Conservation (phyloP, 2,797 vertebrate species). For the Eupleurogrammus muticus region DNA sequence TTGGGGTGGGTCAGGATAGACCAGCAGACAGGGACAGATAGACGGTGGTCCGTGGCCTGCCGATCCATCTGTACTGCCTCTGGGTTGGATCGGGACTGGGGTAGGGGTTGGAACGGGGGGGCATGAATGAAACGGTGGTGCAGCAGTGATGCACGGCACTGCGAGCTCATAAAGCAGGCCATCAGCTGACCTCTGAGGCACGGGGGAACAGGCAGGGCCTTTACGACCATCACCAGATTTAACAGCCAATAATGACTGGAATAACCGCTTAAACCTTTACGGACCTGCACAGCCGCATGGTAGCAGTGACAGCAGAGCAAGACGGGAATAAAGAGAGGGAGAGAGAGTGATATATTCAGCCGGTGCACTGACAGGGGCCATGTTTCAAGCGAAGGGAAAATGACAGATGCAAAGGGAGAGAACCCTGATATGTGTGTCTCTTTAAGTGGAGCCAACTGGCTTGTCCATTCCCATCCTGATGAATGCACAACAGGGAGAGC, state of each 20-base stretch:
- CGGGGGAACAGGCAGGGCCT: constrained; percentile 84
- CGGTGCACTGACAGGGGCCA: constrained; percentile 73
- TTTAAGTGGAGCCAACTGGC: constrained; percentile 80
- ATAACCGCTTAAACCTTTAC: constrained; percentile 88
- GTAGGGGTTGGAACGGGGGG: constrained; percentile 31
- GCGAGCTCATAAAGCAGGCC: constrained; percentile 92
- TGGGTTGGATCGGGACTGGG: constrained; percentile 39
- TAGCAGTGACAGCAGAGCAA: constrained; percentile 66
- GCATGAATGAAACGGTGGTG: constrained; percentile 78
- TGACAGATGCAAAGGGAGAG: constrained; percentile 77
- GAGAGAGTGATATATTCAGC: constrained; percentile 72
- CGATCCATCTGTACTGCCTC: constrained; percentile 80
- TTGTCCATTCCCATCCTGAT: constrained; percentile 75
- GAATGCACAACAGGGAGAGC: constrained; percentile 69
- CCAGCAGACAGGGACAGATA: constrained; percentile 89
- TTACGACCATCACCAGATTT: constrained; percentile 91
- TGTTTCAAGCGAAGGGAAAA: constrained; percentile 81
- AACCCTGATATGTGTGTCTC: constrained; percentile 77
- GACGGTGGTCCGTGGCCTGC: constrained; percentile 85
- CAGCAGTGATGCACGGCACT: constrained; percentile 88
- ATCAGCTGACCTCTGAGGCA: constrained; percentile 90
- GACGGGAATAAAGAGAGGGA: constrained; percentile 45
- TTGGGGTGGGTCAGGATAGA: constrained; percentile 67
- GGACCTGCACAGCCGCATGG: constrained; percentile 72
- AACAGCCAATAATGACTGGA: constrained; percentile 89